Evolutionary conservation across 2,888 invertebrate genomes (phyloP).

Genomic region (Disparrhopalites patrizii): DNA sequence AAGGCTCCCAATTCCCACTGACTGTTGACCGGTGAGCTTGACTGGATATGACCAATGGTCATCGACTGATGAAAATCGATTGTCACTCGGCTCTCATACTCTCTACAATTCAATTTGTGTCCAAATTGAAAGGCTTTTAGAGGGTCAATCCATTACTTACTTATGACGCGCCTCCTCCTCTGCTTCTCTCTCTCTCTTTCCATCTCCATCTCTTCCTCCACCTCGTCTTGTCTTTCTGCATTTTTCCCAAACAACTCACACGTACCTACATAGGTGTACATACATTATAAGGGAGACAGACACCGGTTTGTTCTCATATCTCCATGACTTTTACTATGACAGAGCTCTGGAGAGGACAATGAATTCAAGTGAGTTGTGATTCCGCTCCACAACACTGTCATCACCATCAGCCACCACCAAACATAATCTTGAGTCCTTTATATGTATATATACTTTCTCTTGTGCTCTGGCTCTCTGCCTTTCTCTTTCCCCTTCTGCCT

Average conservation of each 20-base stretch:
- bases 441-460: too few relatives aligned
- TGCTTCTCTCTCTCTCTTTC: background rate
- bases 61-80: constrained; percentile 28
- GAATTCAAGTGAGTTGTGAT: too few relatives aligned
- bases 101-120: constrained; percentile 45
- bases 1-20: constrained; percentile 9
- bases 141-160: constrained; percentile 48
- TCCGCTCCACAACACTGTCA: too few relatives aligned
- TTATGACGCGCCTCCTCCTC: constrained; percentile 38
- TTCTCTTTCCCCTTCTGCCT: too few relatives aligned
- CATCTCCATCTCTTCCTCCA: background rate
- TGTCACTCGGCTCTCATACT: constrained; percentile 26
- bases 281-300: too few relatives aligned
- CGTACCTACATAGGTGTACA: background rate
- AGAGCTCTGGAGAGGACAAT: too few relatives aligned
- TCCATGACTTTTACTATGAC: too few relatives aligned
- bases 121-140: constrained; percentile 48
- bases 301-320: too few relatives aligned
- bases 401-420: too few relatives aligned
- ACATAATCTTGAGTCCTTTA: too few relatives aligned
- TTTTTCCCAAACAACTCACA: constrained; percentile 15
- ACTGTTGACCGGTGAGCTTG: constrained; percentile 20
- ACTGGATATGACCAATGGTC: constrained; percentile 29
- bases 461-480: too few relatives aligned
- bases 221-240: constrained; percentile 8